phyloP scores from a whole-genome alignment of 1,140 invertebrate species.

The Stegodyphus mimosarum region DNA sequence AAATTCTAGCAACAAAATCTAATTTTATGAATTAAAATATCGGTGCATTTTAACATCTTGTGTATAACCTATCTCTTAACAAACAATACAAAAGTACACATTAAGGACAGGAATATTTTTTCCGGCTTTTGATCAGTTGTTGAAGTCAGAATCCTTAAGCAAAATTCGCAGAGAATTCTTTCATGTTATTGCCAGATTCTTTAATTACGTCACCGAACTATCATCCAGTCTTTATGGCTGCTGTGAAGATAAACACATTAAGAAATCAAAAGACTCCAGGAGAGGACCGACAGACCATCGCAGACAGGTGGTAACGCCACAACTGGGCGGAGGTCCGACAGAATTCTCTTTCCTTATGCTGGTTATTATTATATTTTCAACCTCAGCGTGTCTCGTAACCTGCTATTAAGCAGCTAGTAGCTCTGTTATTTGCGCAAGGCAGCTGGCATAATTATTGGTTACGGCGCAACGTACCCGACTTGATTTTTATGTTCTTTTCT shows the following conservation, averaged over 20 bases:
- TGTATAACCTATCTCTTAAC: too few relatives aligned
- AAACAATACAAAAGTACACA: too few relatives aligned
- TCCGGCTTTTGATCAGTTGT: too few relatives aligned
- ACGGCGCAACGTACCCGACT: neutral
- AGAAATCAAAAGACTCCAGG: conserved; percentile 41
- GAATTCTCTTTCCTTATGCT: conserved; percentile 11
- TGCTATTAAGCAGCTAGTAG: conserved; percentile 42
- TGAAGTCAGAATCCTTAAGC: too few relatives aligned
- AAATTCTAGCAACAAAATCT: too few relatives aligned
- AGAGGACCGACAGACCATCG: neutral
- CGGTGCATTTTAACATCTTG: too few relatives aligned
- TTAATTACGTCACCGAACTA: too few relatives aligned
- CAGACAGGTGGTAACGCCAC: conserved; percentile 30
- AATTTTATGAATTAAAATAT: too few relatives aligned
- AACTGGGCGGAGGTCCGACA: conserved; percentile 24
- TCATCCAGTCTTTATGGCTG: too few relatives aligned
- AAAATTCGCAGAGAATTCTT: too few relatives aligned
- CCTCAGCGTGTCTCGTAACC: conserved; percentile 6
- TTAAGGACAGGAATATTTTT: too few relatives aligned
- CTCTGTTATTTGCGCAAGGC: conserved; percentile 51
- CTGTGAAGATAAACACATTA: conserved; percentile 11
- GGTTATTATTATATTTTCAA: conserved; percentile 1
- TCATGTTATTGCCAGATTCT: too few relatives aligned
- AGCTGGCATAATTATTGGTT: conserved; percentile 44
- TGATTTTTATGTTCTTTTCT: neutral